A percentile compares a stretch with the other conserved stretches of the same genome.
Conservation (phyloP, 2,113 vertebrate genomes). For the Leucopternis melanops region DNA sequence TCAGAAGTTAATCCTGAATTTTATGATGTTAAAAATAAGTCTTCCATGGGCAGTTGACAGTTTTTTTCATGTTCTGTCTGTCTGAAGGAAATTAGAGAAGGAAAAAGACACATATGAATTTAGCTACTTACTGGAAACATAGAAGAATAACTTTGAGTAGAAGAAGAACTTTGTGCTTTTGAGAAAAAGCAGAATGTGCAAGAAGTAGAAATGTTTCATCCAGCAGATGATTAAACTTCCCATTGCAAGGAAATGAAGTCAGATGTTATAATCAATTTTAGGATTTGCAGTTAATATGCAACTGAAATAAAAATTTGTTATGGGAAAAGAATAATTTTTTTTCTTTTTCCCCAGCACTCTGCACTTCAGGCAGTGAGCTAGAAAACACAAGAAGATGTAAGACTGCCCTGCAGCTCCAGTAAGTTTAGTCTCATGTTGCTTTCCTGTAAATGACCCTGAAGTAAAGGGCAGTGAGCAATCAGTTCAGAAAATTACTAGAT, state of each 20-base stretch:
- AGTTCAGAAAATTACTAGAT: not conserved
- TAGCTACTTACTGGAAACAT: not conserved
- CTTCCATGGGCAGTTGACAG: not conserved
- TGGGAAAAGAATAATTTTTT: not conserved
- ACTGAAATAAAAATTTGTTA: not conserved
- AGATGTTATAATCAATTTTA: not conserved
- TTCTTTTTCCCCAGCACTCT: not conserved
- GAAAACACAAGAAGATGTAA: not conserved
- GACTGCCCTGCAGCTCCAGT: not conserved
- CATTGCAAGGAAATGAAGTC: not conserved
- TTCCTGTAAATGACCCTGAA: not conserved
- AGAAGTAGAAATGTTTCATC: not conserved
- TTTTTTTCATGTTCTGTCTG: not conserved
- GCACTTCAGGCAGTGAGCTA: not conserved
- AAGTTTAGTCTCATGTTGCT: not conserved
- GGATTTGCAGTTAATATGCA: not conserved
- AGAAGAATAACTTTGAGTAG: not conserved
- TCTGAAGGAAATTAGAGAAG: not conserved
- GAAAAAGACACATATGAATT: not conserved
- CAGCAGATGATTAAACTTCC: not conserved
- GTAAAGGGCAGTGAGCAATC: not conserved
- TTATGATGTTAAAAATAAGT: not conserved
- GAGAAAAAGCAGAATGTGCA: not conserved
- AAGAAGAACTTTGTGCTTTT: not conserved
- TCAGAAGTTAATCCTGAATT: not conserved